Evolutionary conservation across 2,797 vertebrate genomes (phyloP), one percentile per base, ranked within the genome.

Genomic region (Apodemus agrarius): DNA sequence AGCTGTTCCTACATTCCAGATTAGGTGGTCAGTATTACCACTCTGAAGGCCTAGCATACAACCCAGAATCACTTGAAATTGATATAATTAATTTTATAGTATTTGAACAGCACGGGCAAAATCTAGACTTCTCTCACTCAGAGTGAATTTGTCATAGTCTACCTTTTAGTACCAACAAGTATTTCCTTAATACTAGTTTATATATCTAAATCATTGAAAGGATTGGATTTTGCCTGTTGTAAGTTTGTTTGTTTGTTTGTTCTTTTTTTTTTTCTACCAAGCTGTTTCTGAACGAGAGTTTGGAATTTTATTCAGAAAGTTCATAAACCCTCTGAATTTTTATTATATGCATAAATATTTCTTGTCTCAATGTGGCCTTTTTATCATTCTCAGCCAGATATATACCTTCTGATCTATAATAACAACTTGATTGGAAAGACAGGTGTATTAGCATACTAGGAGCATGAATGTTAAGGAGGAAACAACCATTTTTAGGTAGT

Each of bases 81-180:
- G 97, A 99, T 87, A 98, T 98, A 99, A 98, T 98, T 98, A 98
- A 99, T 99, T 99, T 99, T 99, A 99, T 99, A 99, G 98, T 98
- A 98, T 98, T 98, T 99, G 98, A 99, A 99, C 99, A 99, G 99
- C 98, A 99, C 99, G 99, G 98, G 99, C 99, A 99, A 61, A 61
- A 1, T 17, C 24, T 43, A 16, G 37, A 63, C 26, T 29, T 83
- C 57, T 63, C 37, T 83, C 37, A 54, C 31, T n/a, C 52, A 43
- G 37, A 63, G 14, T 83, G 43, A 43, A 19, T 37, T 31, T 61
- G 26, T 1, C 29, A 63, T 31, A 11, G 8, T 63, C 16, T 82
- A 6, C 4, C 9, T 83, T 63, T 63, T 63, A 43, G 37, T 37
- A 61, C 3, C 22, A 57, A 43, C 37, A 31, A 63, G n/a, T 61